These are phyloP conservation scores for Thymelicus acteon DNA, from an alignment of 2,888 invertebrate genomes.

Conservation along the genomic window DNA sequence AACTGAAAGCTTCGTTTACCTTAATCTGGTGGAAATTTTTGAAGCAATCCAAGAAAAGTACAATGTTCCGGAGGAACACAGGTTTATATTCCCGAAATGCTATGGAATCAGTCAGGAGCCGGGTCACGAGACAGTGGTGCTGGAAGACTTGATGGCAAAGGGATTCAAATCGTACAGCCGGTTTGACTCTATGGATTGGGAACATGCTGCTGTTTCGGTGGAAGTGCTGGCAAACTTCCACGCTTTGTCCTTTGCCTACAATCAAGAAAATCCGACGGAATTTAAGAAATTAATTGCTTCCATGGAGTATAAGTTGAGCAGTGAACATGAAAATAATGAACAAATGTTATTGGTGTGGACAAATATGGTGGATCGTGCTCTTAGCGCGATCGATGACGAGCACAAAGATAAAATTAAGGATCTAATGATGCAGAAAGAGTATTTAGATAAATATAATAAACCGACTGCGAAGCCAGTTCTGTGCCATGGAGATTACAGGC, in stretches of 20 bases:
- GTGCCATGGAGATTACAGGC: conserved; percentile 61
- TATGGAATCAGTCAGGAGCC: conserved; percentile 52
- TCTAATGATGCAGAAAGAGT: conserved; percentile 41
- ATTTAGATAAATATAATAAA: conserved; percentile 42
- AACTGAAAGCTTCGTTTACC: conserved; percentile 59
- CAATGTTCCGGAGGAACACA: conserved; percentile 51
- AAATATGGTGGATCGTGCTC: conserved; percentile 42
- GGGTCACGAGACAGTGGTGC: conserved; percentile 59
- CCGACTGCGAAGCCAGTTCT: conserved; percentile 50
- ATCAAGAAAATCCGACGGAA: conserved; percentile 54
- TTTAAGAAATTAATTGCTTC: conserved; percentile 49
- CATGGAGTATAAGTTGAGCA: conserved; percentile 42
- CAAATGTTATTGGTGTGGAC: conserved; percentile 38
- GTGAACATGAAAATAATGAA: conserved; percentile 19
- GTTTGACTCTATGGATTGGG: conserved; percentile 60
- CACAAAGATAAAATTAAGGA: conserved; percentile 48
- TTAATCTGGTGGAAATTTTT: conserved; percentile 51
- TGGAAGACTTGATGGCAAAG: conserved; percentile 59
- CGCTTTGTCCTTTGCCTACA: conserved; percentile 62
- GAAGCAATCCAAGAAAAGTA: conserved; percentile 53
- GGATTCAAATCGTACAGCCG: conserved; percentile 61
- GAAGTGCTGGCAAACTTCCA: conserved; percentile 67
- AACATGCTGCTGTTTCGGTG: conserved; percentile 57
- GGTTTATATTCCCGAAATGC: conserved; percentile 53
- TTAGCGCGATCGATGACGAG: conserved; percentile 49